A percentile compares a stretch with the other conserved stretches of the same genome.
Evolutionary conservation across 2,888 invertebrate species (phyloP).

Genomic region (Hedychridium roseum): DNA sequence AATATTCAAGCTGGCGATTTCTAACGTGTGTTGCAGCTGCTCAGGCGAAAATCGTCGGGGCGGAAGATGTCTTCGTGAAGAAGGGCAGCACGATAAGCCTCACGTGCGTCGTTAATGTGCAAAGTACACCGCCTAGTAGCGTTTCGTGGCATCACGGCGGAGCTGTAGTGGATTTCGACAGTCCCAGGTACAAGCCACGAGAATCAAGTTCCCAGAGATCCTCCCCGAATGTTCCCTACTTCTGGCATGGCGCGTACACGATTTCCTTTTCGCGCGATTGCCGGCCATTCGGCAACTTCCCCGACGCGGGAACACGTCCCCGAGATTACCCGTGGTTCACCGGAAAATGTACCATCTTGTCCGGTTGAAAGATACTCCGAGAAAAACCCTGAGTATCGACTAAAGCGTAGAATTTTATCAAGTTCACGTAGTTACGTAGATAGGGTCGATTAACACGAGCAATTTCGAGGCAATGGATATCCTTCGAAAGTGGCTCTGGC

Average conservation of each 20-base stretch:
- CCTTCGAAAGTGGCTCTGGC: no score
- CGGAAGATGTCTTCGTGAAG: constrained; percentile 88
- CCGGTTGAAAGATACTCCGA: no score
- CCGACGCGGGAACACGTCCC: no score
- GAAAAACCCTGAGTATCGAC: no score
- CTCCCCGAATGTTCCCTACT: constrained; percentile 2
- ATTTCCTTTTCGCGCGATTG: no score
- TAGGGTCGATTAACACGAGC: no score
- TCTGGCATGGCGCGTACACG: not conserved
- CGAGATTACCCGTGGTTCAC: no score
- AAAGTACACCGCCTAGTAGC: constrained; percentile 78
- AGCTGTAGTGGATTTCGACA: constrained; percentile 81
- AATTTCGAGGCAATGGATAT: no score
- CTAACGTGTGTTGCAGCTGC: constrained; percentile 74
- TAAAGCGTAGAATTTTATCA: no score
- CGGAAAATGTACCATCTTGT: no score
- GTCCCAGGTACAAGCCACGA: constrained; percentile 56
- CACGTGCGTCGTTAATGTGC: constrained; percentile 87
- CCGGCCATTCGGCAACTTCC: no score
- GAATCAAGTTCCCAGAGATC: constrained; percentile 28
- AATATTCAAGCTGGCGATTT: constrained; percentile 33
- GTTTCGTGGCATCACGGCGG: constrained; percentile 87
- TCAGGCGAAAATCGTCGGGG: constrained; percentile 85
- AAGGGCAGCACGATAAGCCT: constrained; percentile 90
- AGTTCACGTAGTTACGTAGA: no score